Evolutionary conservation across 2,888 invertebrate species (phyloP).

Genomic region (Synanthedon tipuliformis): DNA sequence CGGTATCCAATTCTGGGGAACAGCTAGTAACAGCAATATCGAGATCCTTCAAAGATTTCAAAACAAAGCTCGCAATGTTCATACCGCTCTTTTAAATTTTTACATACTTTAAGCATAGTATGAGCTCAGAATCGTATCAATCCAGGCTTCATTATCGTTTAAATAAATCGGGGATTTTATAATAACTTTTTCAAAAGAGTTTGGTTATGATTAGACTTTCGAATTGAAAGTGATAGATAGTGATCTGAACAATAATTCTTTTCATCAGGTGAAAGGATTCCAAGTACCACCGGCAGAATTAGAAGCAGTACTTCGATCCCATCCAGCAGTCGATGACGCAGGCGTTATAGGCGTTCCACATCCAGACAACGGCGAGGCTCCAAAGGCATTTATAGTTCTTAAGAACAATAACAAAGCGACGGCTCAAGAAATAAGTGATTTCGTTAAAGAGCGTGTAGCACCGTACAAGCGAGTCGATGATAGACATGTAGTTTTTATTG

Average conservation of each 20-base stretch:
- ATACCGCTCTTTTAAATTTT: too few species aligned
- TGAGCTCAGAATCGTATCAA: too few species aligned
- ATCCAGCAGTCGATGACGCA: slow-evolving; percentile 77
- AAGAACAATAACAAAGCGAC: slow-evolving; percentile 5
- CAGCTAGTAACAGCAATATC: too few species aligned
- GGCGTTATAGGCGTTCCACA: slow-evolving; percentile 81
- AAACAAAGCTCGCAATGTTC: too few species aligned
- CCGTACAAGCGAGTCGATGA: slow-evolving; percentile 11
- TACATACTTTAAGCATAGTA: too few species aligned
- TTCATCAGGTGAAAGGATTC: slow-evolving; percentile 70
- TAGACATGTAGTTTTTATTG: slow-evolving; percentile 32
- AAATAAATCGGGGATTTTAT: too few species aligned
- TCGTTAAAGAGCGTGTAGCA: slow-evolving; percentile 6
- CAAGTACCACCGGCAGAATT: slow-evolving; percentile 86
- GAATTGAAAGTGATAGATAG: not conserved
- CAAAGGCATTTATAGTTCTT: slow-evolving; percentile 16
- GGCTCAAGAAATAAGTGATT: slow-evolving; percentile 4
- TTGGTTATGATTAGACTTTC: too few species aligned
- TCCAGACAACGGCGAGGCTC: slow-evolving; percentile 68
- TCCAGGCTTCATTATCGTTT: too few species aligned
- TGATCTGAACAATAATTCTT: slow-evolving; percentile 9
- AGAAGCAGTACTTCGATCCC: slow-evolving; percentile 74
- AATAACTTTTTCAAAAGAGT: too few species aligned
- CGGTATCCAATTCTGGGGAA: too few species aligned
- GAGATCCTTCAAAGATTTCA: too few species aligned